phyloP scores from a whole-genome alignment of 1,140 invertebrate species.

The Ceratosolen fusciceps region DNA sequence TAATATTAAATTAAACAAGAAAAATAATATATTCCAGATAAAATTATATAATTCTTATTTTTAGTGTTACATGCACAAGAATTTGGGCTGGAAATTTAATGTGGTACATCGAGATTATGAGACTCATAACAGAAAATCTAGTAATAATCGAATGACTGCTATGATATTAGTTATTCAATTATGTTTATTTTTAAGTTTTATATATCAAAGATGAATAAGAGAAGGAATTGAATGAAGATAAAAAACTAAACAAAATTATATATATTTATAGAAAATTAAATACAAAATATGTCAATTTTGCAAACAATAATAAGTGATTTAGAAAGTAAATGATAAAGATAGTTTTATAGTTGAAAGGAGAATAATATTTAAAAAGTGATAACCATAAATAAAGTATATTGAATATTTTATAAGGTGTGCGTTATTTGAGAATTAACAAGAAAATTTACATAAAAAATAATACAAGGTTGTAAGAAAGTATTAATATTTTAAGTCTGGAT shows the following conservation, averaged over 20 bases:
- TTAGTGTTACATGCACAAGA: slow-evolving; percentile 92
- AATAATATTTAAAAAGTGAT: too few species aligned
- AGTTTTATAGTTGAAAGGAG: too few species aligned
- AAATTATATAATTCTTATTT: not conserved
- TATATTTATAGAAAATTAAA: not conserved
- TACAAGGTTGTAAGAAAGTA: slow-evolving; percentile 72
- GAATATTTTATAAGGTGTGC: not conserved
- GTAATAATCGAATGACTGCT: not conserved
- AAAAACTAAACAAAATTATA: not conserved
- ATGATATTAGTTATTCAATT: not conserved
- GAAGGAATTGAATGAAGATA: not conserved
- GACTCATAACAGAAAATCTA: slow-evolving; percentile 45
- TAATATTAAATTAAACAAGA: too few species aligned
- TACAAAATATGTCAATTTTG: too few species aligned
- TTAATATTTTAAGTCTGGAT: slow-evolving; percentile 62
- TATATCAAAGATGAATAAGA: slow-evolving; percentile 31
- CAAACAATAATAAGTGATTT: too few species aligned
- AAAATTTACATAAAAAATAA: slow-evolving; percentile 53
- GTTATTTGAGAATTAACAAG: not conserved
- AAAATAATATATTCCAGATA: too few species aligned
- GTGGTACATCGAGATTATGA: slow-evolving; percentile 81
- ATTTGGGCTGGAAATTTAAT: slow-evolving; percentile 94
- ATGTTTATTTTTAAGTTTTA: not conserved
- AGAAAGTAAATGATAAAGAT: not conserved
- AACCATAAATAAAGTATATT: not conserved